A percentile compares a stretch with the other conserved stretches of the same genome.
Conservation (phyloP, 2,888 invertebrate genomes). For the Apamea monoglypha region DNA sequence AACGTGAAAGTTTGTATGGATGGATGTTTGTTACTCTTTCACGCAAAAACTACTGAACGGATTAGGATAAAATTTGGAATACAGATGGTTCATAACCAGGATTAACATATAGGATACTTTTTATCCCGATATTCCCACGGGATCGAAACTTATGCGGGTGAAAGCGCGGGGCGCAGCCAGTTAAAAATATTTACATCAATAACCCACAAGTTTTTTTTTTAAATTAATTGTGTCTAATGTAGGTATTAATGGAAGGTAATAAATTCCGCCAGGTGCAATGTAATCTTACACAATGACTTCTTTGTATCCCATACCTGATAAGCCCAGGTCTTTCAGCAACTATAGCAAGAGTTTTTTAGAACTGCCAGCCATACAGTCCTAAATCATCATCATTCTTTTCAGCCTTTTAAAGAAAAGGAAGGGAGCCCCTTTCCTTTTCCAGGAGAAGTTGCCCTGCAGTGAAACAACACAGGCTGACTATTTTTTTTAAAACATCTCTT, state of each 20-base stretch:
- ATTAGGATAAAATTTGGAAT: too few relatives aligned
- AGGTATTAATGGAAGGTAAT: not conserved
- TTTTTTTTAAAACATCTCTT: not conserved
- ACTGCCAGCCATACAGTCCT: not conserved
- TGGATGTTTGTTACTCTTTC: too few relatives aligned
- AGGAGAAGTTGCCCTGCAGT: not conserved
- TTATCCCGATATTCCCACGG: too few relatives aligned
- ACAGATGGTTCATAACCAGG: too few relatives aligned
- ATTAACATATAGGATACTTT: too few relatives aligned
- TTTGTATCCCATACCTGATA: not conserved
- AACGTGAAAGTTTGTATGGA: too few relatives aligned
- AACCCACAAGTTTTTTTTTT: not conserved
- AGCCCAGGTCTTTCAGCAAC: not conserved
- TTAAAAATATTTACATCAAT: not conserved
- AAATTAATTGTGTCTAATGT: not conserved
- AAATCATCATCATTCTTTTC: not conserved
- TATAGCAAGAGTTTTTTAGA: not conserved
- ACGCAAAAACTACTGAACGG: too few relatives aligned
- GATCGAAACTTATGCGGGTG: too few relatives aligned
- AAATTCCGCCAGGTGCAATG: not conserved
- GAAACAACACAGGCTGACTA: not conserved
- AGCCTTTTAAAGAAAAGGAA: not conserved
- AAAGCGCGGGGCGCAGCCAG: too few relatives aligned
- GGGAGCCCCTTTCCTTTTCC: not conserved
- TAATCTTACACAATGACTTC: not conserved